Base-by-base conservation (phyloP, 2,113 vertebrate species). In the Murina feae region DNA sequence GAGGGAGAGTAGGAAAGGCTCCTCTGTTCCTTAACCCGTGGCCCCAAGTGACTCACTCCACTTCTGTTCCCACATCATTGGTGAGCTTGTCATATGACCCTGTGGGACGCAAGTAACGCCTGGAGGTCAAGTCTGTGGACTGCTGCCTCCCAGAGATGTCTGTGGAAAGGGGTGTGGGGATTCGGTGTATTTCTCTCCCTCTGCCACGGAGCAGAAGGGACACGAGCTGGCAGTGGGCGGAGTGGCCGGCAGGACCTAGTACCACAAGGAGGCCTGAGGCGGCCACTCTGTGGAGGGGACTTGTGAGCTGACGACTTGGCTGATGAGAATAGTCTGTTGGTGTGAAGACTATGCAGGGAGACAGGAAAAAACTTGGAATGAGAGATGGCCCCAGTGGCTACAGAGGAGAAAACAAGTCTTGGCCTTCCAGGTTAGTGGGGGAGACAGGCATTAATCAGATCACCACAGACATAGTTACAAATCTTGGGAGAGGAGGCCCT, bases 361-460 rank as follows among this genome's bases (percentile, higher is more conserved):
- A 55, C 65, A 49, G 47, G 69, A 21, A n/a, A 51, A 68, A 60
- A 32, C 44, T 23, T 25, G n/a, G 53, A 60, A 37, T 4, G 9
- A 63, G 58, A 65, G 71, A 30, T 14, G 14, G 30, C 17, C 2
- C 1, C 51, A 9, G 2, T 47, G 53, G 14, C 47, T 51, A 6
- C 51, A 37, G 69, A 25, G 79, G 78, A 32, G 16, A 39, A 37
- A 69, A 9, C 6, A 5, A 66, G 9, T 2, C 69, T 30, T 9
- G 6, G 28, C 55, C 65, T 76, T 35, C 18, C 0, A 0, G 68
- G 21, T 58, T 9, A 32, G 78, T n/a, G 18, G 35, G 71, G 30
- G 65, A 20, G 39, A 9, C 4, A 0, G 30, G 37, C 5, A 1
- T 18, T 25, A 21, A 35, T 32, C 21, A 32, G 1, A 13, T 42